Evolutionary conservation across 2,888 invertebrate genomes (phyloP), one percentile per base, ranked within the genome.

Genomic region (Nematopogon swammerdamellus): DNA sequence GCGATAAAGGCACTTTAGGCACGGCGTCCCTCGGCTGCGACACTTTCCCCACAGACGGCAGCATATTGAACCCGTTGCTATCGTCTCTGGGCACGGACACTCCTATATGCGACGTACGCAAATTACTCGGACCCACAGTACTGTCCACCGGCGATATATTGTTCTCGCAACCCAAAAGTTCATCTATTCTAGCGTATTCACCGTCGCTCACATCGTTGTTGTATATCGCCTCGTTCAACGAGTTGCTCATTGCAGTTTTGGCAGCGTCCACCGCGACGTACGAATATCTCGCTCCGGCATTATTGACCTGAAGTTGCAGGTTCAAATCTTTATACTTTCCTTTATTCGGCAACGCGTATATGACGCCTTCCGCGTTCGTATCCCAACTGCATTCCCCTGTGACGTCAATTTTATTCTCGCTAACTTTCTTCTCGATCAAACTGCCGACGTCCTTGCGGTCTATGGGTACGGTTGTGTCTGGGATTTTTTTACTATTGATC

Each of bases 331-430:
- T 80, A 47, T 80, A 80, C 52, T 79, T 79, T 3, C 80, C 80
- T 52, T 80, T 80, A 51, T 80, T 80, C 0, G 80, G 80, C 42
- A 80, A 59, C 8, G 80, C 80, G 57, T 80, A 80, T 14, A 80
- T 80, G 0, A 80, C 80, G 0, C 80, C 80, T 57, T 80, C 80
- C 0, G 80, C 79, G 51, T 80, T 79, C 0, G 77, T 84, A 18
- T 83, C 84, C 65, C 84, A 84, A 56, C 80, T 80, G 52, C 82
- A 82, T 58, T 84, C 83, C 29, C 84, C 83, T 17, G 81, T 80
- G 53, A 81, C 54, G 53, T 77, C 80, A 1, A 68, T 60, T 50
- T 72, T 75, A 19, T 69, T 70, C 48, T 83, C 81, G 2, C 74
- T 75, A 1, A 67, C 68, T 49, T 74, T 73, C 36, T 64, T 65